phyloP scores from a whole-genome alignment of 2,113 vertebrate species.

The Bujurquina vittata region DNA sequence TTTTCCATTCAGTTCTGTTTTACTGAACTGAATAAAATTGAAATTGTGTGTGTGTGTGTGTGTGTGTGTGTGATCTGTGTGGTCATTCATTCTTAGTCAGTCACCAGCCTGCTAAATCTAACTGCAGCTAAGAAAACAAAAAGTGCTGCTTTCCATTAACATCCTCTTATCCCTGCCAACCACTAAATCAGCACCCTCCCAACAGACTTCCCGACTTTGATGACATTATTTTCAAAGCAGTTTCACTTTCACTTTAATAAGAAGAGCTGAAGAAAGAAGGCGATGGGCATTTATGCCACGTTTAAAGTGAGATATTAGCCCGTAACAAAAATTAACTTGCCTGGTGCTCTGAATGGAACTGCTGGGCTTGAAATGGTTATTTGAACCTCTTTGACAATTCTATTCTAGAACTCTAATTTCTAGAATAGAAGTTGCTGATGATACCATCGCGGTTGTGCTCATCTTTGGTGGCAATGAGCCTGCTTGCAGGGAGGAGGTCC shows the following conservation, averaged over 20 bases:
- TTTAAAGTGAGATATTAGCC: conserved; percentile 43
- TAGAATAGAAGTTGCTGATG: no score
- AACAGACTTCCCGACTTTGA: conserved; percentile 44
- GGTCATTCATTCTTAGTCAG: conserved; percentile 39
- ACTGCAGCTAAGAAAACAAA: conserved; percentile 35
- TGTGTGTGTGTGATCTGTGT: not conserved
- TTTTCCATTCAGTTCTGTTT: not conserved
- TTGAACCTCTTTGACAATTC: conserved; percentile 4
- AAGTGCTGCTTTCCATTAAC: conserved; percentile 43
- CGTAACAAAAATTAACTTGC: conserved; percentile 17
- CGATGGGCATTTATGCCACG: conserved; percentile 44
- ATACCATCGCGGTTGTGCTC: no score
- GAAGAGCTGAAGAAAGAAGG: conserved; percentile 5
- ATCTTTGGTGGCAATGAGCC: no score
- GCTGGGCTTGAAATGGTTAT: conserved; percentile 11
- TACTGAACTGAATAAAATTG: not conserved
- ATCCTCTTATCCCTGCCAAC: conserved; percentile 36
- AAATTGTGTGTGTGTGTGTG: no score
- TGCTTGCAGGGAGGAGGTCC: no score
- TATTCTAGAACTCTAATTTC: no score
- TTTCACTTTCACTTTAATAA: conserved; percentile 52
- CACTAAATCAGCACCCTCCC: conserved; percentile 44
- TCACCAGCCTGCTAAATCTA: conserved; percentile 21
- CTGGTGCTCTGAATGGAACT: conserved; percentile 20
- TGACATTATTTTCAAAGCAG: conserved; percentile 56